Conservation (phyloP, 2,888 invertebrate genomes). For the Harmothoe impar region DNA sequence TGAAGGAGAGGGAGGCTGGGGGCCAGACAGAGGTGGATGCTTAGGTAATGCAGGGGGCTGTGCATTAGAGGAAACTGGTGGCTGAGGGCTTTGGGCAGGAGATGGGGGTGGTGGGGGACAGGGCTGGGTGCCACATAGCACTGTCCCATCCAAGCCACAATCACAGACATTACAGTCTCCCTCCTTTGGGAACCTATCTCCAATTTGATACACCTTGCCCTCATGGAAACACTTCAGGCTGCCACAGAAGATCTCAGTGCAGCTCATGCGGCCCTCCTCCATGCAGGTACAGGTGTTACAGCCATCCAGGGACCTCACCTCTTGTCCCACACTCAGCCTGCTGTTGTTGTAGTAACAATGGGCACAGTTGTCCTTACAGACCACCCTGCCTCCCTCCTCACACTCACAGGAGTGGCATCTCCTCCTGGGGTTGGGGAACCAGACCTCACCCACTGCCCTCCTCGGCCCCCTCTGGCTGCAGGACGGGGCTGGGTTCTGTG, state of each 20-base stretch:
- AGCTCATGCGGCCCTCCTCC: not conserved
- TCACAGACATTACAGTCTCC: not conserved
- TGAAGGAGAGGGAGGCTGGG: not conserved
- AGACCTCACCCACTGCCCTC: not conserved
- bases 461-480: not conserved
- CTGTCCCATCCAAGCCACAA: not conserved
- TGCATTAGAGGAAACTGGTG: not conserved
- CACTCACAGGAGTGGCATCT: constrained; percentile 6
- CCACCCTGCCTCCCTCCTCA: not conserved
- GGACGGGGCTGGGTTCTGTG: not conserved
- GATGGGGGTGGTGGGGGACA: not conserved
- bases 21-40: not conserved
- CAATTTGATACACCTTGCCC: not conserved
- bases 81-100: not conserved
- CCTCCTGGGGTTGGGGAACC: too few relatives aligned
- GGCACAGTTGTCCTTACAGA: constrained; percentile 30
- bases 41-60: not conserved
- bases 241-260: not conserved
- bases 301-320: not conserved
- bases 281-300: constrained; percentile 31
- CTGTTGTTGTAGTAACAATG: not conserved
- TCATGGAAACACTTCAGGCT: not conserved
- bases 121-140: not conserved
- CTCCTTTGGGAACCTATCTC: not conserved
- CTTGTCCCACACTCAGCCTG: not conserved